Evolutionary conservation across 2,797 vertebrate species (phyloP).

Genomic region (Ateles fusciceps): DNA sequence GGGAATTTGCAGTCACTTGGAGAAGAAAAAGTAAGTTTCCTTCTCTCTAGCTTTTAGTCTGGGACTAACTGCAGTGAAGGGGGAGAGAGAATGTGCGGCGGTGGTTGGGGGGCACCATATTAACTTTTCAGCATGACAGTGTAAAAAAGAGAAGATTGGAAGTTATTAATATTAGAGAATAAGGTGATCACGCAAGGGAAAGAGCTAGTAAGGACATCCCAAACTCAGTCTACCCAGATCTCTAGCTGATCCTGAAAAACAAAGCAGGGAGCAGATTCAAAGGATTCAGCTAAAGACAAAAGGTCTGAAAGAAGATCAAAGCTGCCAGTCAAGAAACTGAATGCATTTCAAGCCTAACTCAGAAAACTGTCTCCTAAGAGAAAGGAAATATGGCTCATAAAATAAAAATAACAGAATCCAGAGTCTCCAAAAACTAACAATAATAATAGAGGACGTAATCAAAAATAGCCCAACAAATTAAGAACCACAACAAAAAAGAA

Average conservation of each 20-base stretch:
- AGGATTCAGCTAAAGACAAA: neutral
- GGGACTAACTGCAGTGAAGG: neutral
- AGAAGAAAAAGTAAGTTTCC: neutral
- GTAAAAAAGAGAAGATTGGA: neutral
- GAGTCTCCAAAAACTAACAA: neutral
- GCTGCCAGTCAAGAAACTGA: neutral
- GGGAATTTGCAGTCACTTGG: neutral
- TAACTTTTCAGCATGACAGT: neutral
- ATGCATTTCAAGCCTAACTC: neutral
- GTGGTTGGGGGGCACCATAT: neutral
- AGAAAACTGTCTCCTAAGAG: neutral
- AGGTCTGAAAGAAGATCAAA: neutral
- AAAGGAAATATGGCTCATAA: neutral
- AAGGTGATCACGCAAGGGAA: neutral
- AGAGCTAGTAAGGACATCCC: neutral
- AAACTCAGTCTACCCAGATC: neutral
- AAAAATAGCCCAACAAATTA: neutral
- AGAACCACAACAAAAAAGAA: neutral
- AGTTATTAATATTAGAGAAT: neutral
- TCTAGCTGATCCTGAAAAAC: neutral
- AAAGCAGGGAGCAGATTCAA: neutral
- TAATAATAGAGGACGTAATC: neutral
- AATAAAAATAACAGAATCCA: neutral
- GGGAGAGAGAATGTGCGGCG: neutral
- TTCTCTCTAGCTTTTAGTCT: neutral